A percentile compares a stretch with the other conserved stretches of the same genome.
Conservation (phyloP, 2,113 vertebrate species). For the Lophochroa leadbeateri region DNA sequence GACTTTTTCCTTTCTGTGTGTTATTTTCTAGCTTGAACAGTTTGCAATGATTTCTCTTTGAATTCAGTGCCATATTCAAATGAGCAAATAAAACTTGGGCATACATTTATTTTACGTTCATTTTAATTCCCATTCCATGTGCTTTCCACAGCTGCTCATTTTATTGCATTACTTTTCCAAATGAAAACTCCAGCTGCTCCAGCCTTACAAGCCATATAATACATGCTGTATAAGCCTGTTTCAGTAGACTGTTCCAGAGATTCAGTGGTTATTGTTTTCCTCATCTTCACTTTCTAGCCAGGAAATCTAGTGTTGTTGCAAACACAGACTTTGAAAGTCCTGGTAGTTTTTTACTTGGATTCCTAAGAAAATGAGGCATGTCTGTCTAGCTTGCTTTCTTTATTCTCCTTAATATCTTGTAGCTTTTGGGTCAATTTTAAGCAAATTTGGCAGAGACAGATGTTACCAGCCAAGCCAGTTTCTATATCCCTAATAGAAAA, state of each 20-base stretch:
- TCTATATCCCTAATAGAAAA: neutral
- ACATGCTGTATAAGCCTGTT: neutral
- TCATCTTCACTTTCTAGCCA: neutral
- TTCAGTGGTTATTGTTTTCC: neutral
- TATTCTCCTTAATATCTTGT: neutral
- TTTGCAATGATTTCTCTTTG: neutral
- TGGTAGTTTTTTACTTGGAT: neutral
- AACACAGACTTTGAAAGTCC: neutral
- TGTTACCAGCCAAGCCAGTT: neutral
- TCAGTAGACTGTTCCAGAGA: neutral
- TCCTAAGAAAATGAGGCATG: neutral
- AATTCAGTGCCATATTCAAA: constrained; percentile 5
- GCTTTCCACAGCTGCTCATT: constrained; percentile 60
- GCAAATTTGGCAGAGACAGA: neutral
- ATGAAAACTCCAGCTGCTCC: constrained; percentile 56
- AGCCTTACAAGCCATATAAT: neutral
- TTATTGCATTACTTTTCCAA: constrained; percentile 45
- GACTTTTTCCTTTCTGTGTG: neutral
- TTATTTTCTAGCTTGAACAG: neutral
- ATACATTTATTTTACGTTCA: constrained; percentile 15
- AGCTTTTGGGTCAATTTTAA: neutral
- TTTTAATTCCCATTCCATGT: constrained; percentile 34
- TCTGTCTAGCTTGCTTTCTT: neutral
- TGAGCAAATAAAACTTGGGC: neutral
- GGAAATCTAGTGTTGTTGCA: neutral